Percentiles rank a stretch among this genome's conserved stretches.
Conservation (phyloP, 2,113 vertebrate species). For the Thryonomys swinderianus region DNA sequence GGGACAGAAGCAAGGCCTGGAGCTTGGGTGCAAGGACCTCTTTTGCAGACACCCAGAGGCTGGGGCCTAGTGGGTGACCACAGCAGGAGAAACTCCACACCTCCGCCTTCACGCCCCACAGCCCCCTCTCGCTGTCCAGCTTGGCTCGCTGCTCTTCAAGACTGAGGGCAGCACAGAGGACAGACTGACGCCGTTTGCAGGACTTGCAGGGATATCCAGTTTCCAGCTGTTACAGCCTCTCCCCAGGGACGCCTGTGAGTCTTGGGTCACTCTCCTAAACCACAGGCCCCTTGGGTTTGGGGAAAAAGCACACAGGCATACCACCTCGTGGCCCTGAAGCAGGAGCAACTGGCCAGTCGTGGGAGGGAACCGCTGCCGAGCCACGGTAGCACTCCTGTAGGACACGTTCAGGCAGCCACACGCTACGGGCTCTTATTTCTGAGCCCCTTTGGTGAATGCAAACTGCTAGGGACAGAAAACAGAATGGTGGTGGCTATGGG, state of each 20-base stretch:
- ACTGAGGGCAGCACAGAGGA: not conserved
- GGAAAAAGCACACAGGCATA: not conserved
- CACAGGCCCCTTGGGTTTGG: not conserved
- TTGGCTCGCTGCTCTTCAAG: not conserved
- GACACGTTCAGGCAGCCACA: not conserved
- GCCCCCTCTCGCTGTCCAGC: not conserved
- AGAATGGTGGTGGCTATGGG: fast-evolving
- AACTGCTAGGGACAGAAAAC: not conserved
- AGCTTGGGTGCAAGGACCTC: not conserved
- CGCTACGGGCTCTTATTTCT: not conserved
- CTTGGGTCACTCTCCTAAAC: not conserved
- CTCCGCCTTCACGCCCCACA: not conserved
- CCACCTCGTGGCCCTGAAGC: fast-evolving
- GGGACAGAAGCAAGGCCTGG: not conserved
- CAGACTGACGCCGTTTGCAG: not conserved
- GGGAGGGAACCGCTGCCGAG: not conserved
- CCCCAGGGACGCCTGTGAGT: not conserved
- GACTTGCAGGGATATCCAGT: not conserved
- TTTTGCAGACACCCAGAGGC: not conserved
- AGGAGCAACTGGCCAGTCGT: not conserved
- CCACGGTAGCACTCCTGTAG: not conserved
- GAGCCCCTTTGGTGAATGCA: not conserved
- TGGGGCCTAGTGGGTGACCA: not conserved
- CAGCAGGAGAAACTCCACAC: not conserved
- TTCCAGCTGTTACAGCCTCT: not conserved